These are phyloP conservation scores for Cataglyphis albicans DNA, from an alignment of 2,888 invertebrate genomes.

Conservation along the genomic window DNA sequence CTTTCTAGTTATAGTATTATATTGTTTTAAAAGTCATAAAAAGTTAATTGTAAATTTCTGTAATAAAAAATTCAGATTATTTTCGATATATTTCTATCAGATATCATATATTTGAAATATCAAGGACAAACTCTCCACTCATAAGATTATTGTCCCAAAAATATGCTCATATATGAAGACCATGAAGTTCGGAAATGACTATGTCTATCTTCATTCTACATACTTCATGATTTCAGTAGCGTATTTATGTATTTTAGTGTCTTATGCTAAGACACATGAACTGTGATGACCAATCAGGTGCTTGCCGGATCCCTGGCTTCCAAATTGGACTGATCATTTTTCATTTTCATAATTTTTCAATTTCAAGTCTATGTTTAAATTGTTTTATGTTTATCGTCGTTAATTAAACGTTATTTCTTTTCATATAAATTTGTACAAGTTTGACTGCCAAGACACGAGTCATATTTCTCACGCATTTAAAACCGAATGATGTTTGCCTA, in stretches of 20 bases:
- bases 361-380: neutral
- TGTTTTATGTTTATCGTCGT: neutral
- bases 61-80: neutral
- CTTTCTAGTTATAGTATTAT: neutral
- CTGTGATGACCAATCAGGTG: too few relatives aligned
- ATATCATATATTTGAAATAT: neutral
- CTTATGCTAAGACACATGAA: neutral
- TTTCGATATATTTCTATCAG: neutral
- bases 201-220: neutral
- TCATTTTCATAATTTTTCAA: neutral
- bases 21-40: too few relatives aligned
- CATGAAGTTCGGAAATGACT: neutral
- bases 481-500: neutral
- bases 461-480: neutral
- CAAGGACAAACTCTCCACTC: neutral
- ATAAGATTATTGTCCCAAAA: neutral
- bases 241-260: neutral
- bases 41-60: neutral
- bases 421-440: neutral
- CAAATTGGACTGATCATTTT: too few relatives aligned
- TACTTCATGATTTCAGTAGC: conserved; percentile 4
- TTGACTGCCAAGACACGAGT: neutral
- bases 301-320: too few relatives aligned
- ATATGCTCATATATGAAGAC: neutral
- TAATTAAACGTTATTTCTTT: neutral